Conservation (phyloP, 2,113 vertebrate genomes). For the Lagopus muta region DNA sequence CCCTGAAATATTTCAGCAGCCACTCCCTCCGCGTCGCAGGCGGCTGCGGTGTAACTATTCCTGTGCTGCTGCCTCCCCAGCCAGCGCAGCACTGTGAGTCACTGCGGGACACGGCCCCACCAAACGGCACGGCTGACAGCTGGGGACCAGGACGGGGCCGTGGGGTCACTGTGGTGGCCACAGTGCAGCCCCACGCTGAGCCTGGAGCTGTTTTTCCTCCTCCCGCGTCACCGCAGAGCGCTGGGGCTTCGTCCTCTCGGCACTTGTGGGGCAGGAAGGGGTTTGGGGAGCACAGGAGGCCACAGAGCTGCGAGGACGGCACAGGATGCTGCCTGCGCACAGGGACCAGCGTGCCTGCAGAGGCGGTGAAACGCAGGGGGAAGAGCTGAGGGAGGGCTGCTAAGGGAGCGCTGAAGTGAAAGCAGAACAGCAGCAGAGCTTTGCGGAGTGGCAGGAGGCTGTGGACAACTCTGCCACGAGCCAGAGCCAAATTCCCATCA, state of each 20-base stretch:
- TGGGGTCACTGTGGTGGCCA: not conserved
- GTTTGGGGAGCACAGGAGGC: not conserved
- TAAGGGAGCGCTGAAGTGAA: not conserved
- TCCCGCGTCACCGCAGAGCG: not conserved
- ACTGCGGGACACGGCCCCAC: not conserved
- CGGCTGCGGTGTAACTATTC: conserved; percentile 65
- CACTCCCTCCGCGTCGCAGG: conserved; percentile 68
- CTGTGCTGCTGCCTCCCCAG: conserved; percentile 58
- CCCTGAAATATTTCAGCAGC: conserved; percentile 75
- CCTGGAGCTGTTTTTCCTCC: not conserved
- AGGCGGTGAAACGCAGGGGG: not conserved
- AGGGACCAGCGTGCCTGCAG: not conserved
- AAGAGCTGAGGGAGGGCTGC: not conserved
- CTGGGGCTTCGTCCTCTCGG: not conserved
- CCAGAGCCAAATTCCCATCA: not conserved
- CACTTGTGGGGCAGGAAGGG: not conserved
- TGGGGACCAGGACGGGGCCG: not conserved
- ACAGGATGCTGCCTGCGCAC: fast-evolving
- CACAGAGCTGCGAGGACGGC: too few species aligned
- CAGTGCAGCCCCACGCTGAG: not conserved
- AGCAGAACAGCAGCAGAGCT: not conserved
- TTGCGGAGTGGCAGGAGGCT: not conserved
- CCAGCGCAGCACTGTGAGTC: conserved; percentile 68
- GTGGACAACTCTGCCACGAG: not conserved
- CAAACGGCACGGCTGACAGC: not conserved